phyloP scores from a whole-genome alignment of 2,888 invertebrate genomes.

The Parthenolecanium corni region DNA sequence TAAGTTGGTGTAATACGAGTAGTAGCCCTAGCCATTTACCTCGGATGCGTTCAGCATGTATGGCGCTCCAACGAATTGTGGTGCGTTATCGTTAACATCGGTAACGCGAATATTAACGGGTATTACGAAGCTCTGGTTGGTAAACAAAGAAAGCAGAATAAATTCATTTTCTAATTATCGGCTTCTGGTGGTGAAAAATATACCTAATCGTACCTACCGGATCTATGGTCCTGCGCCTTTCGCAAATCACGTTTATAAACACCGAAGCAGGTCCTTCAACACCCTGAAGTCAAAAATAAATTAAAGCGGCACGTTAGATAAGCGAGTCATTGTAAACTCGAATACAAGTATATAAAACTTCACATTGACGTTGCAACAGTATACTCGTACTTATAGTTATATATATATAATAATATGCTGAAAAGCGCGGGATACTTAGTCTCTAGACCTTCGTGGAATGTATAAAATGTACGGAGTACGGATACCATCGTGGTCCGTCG shows the following conservation, averaged over 20 bases:
- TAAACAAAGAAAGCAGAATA: conserved; percentile 33
- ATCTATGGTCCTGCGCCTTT: conserved; percentile 62
- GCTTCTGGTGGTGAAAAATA: neutral
- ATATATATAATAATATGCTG: too few relatives aligned
- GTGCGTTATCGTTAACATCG: conserved; percentile 84
- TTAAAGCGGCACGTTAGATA: neutral
- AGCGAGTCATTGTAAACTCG: neutral
- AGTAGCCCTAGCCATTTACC: conserved; percentile 44
- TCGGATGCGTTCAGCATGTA: conserved; percentile 73
- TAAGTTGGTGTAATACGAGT: too few relatives aligned
- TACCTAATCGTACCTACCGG: conserved; percentile 46
- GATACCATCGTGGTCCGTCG: neutral
- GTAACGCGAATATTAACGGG: conserved; percentile 75
- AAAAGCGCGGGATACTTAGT: too few relatives aligned
- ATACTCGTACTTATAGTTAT: too few relatives aligned
- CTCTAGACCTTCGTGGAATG: too few relatives aligned
- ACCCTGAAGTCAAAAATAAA: conserved; percentile 42
- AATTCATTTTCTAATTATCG: neutral
- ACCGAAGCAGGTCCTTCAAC: conserved; percentile 69
- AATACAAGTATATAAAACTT: too few relatives aligned
- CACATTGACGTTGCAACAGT: too few relatives aligned
- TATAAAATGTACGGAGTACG: neutral
- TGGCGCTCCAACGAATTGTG: conserved; percentile 67
- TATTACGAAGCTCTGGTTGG: conserved; percentile 61
- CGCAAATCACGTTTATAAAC: conserved; percentile 75